Evolutionary conservation across 37 sponge, comb jelly and placozoan species (phyloP), one percentile per base, ranked within the genome.

Genomic region (Mnemiopsis leidyi): DNA sequence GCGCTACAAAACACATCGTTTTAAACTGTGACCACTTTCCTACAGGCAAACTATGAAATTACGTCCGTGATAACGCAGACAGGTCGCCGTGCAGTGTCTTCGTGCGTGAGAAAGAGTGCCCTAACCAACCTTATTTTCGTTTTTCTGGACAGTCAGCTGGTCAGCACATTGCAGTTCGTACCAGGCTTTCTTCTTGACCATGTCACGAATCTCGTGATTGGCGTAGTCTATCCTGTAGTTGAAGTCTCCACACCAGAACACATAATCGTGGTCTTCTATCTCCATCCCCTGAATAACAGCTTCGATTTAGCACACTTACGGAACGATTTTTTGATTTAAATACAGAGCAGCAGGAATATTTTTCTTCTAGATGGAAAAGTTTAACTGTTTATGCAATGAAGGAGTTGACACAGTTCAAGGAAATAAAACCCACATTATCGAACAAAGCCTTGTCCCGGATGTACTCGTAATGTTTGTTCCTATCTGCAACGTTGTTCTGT

Each of bases 171-270:
- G 83, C 36, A 98, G 94, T 29, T 92, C 94, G 76, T 94, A 93
- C 95, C 95, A 98, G 25, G 69, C 38, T n/a, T 76, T 61, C 1
- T 69, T n/a, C 0, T 93, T 35, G 38, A 98, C 96, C 93, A 94
- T 33, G 29, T 95, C 76, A 3, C 68, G 38, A 26, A 95, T 96
- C 39, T 95, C 82, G 5, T 94, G 76, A 38, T 95, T 94, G 32
- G 96, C 94, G 38, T 97, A 92, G 92, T 99, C 99, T 38, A 99
- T 96, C 23, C 99, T 94, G 82, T 99, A 99, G 95, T 99, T 99
- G 76, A 99, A 94, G 90, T 99, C 99, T 25, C 99, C 99, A 88
- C 97, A 96, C 99, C 99, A 99, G 69, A 99, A 97, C 69, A 99
- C 97, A 93, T 99, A 99, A 93, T 99, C 99, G 92, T 97, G 97